Evolutionary conservation across 2,888 invertebrate genomes (phyloP).

Genomic region (Noctua fimbriata): DNA sequence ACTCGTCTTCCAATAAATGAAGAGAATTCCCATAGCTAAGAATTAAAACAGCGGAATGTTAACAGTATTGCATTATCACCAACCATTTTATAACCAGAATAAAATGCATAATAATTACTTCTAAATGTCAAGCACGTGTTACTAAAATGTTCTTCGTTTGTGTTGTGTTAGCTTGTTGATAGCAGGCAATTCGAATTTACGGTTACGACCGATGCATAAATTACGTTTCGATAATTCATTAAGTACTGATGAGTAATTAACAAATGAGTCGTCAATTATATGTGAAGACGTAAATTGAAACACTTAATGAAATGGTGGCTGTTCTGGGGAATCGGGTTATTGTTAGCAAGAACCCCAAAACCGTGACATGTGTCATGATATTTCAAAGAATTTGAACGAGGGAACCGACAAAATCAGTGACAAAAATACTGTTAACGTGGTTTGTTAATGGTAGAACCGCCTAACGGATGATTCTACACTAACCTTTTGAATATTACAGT

Average conservation of each 20-base stretch:
- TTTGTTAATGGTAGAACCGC: neutral
- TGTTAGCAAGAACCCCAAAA: neutral
- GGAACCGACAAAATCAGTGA: neutral
- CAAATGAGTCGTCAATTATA: constrained; percentile 32
- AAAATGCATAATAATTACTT: constrained; percentile 33
- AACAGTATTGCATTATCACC: constrained; percentile 19
- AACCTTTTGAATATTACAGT: constrained; percentile 32
- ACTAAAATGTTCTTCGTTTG: constrained; percentile 33
- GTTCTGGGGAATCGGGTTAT: neutral
- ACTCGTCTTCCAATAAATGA: neutral
- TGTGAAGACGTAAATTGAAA: constrained; percentile 8
- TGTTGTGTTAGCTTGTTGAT: constrained; percentile 10
- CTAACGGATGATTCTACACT: neutral
- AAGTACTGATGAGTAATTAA: constrained; percentile 24
- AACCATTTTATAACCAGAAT: constrained; percentile 30
- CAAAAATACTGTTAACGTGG: neutral
- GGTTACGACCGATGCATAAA: constrained; percentile 26
- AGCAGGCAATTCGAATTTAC: constrained; percentile 14
- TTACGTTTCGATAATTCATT: constrained; percentile 43
- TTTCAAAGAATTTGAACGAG: constrained; percentile 19
- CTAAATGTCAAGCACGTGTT: constrained; percentile 48
- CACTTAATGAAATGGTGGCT: neutral
- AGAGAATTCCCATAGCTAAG: neutral
- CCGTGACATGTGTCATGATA: neutral
- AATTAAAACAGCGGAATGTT: constrained; percentile 15